Base-by-base conservation (phyloP, 1,140 invertebrate species). In the Tenebrio molitor region DNA sequence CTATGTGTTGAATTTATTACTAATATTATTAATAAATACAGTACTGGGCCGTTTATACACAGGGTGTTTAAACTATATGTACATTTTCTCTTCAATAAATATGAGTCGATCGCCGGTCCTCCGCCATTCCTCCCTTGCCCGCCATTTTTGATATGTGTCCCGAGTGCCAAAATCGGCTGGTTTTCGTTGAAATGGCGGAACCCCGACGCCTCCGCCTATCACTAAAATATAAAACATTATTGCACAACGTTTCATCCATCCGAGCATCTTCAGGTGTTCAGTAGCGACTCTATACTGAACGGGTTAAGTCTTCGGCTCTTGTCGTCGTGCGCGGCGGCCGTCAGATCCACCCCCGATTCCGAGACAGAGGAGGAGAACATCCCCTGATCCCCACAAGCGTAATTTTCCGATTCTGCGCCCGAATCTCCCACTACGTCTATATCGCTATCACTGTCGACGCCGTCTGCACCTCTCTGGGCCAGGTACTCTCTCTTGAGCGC, bases 401-500 rank as follows among this genome's bases (percentile, higher is more conserved):
- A 86, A 67, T 87, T 86, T 8, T 88, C 84, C 1, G 87, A 84
- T 16, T 84, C 88, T 71, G 89, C 88, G n/a, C 90, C 90, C 0
- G 88, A 65, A 87, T 93, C 92, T 23, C 91, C 89, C 76, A 92
- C 91, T 63, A 89, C 90, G 53, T 91, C 91, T 7, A 91, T 83
- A 72, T 83, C 82, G 74, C 80, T 81, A 77, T 90, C 91, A 29
- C 90, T 91, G 74, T 88, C 88, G 74, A 86, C 84, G 74, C 83
- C 88, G 77, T 85, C 89, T 79, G 88, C 87, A 75, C 89, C 87
- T 21, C 90, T 87, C 83, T 91, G 86, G 53, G 88, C 89, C 39
- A 92, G 85, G 67, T 92, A 92, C 83, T 96, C 93, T 82, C 92
- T 90, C 79, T 95, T 94, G 16, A 97, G 84, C 0, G 94, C 93